phyloP scores from a whole-genome alignment of 2,888 invertebrate species.

The Physocephala rufipes region DNA sequence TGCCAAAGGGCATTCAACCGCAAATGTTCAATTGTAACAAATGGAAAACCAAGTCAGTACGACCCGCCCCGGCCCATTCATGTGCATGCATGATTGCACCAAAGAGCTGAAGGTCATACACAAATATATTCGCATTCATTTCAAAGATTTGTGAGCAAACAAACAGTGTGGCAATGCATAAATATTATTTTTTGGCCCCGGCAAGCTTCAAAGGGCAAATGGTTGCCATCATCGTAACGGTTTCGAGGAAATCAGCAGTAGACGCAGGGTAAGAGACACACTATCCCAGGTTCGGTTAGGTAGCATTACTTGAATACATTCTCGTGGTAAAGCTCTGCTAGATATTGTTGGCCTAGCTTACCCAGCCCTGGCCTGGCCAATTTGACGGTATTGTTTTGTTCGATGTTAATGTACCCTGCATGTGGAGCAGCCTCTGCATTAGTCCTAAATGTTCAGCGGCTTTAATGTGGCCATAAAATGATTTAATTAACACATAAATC shows the following conservation, averaged over 20 bases:
- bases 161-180: conserved; percentile 27
- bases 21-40: conserved; percentile 15
- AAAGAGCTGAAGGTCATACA: conserved; percentile 7
- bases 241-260: not conserved
- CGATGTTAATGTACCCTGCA: not conserved
- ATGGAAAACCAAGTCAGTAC: not conserved
- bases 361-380: not conserved
- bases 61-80: not conserved
- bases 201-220: conserved; percentile 20
- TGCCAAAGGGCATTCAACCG: conserved; percentile 19
- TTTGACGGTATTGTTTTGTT: not conserved
- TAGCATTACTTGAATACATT: conserved; percentile 12
- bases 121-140: not conserved
- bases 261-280: not conserved
- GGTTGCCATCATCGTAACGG: too few species aligned
- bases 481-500: conserved; percentile 61
- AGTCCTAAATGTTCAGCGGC: conserved; percentile 46
- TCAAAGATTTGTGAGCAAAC: not conserved
- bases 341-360: conserved; percentile 26
- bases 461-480: conserved; percentile 57
- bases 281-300: not conserved
- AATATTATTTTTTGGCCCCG: conserved; percentile 38
- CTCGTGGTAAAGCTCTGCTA: not conserved
- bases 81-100: conserved; percentile 15
- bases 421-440: conserved; percentile 29